These are phyloP conservation scores for Riparia riparia DNA, from an alignment of 2,113 vertebrate genomes.

Conservation along the genomic window DNA sequence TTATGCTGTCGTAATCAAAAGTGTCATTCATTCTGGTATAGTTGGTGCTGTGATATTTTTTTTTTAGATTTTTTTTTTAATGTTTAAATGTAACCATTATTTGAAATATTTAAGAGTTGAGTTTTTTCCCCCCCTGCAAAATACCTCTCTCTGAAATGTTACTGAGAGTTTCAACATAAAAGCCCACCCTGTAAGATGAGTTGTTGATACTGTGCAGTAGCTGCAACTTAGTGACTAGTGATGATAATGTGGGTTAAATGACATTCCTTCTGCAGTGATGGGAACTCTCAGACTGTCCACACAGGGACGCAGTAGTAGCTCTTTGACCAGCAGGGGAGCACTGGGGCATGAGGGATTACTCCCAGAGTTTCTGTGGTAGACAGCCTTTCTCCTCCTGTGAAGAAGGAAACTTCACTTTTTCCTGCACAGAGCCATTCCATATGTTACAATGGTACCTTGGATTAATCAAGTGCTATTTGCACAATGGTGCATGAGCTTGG, in stretches of 20 bases:
- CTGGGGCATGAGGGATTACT: not conserved
- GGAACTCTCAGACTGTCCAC: not conserved
- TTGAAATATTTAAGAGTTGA: not conserved
- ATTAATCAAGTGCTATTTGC: constrained; percentile 7
- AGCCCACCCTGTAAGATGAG: not conserved
- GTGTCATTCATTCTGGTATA: not conserved
- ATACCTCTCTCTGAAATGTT: not conserved
- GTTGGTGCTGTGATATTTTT: not conserved
- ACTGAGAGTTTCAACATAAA: not conserved
- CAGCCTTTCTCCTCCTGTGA: not conserved
- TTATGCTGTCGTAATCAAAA: not conserved
- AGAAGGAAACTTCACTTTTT: not conserved
- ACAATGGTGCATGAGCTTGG: not conserved
- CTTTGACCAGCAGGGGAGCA: not conserved
- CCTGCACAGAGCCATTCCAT: not conserved
- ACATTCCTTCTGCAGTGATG: not conserved
- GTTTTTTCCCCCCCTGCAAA: not conserved
- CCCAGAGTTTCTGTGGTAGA: not conserved
- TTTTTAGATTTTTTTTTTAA: not conserved
- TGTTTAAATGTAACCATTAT: not conserved
- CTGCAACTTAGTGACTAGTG: not conserved
- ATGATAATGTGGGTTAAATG: not conserved
- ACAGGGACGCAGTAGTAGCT: not conserved
- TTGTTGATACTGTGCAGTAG: not conserved
- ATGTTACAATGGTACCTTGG: not conserved